Evolutionary conservation across 2,888 invertebrate species (phyloP).

Genomic region (Netelia melanura): DNA sequence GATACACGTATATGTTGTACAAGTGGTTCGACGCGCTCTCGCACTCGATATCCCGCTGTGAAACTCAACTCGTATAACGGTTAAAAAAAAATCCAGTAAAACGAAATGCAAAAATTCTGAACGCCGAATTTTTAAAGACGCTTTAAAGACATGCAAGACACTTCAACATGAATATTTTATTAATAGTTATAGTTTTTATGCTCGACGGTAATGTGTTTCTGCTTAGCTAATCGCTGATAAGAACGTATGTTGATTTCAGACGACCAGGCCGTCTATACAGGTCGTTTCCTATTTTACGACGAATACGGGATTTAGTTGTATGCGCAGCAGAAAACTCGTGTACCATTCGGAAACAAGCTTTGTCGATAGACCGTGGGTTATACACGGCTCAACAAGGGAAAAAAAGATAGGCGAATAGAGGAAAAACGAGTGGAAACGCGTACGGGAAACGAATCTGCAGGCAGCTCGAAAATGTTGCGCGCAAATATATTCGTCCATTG

Average conservation of each 20-base stretch:
- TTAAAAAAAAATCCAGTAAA: constrained; percentile 5
- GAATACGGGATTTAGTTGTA: too few species aligned
- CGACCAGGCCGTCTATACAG: too few species aligned
- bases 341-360: too few species aligned
- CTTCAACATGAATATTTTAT: too few species aligned
- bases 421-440: constrained; percentile 23
- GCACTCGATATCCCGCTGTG: constrained; percentile 42
- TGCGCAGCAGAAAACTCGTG: too few species aligned
- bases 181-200: too few species aligned
- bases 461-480: constrained; percentile 30
- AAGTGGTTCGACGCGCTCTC: constrained; percentile 37
- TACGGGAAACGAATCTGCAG: constrained; percentile 61
- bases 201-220: too few species aligned
- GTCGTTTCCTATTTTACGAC: too few species aligned
- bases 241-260: too few species aligned
- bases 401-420: constrained; percentile 20
- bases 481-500: background rate
- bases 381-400: background rate
- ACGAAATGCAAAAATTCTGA: constrained; percentile 18
- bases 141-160: too few species aligned
- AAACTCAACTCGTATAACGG: constrained; percentile 10
- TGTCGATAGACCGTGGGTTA: too few species aligned
- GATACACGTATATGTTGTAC: constrained; percentile 9
- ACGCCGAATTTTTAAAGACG: background rate
- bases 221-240: too few species aligned